Evolutionary conservation across 2,113 vertebrate genomes (phyloP), one percentile per base, ranked within the genome.

Genomic region (Scortum barcoo): DNA sequence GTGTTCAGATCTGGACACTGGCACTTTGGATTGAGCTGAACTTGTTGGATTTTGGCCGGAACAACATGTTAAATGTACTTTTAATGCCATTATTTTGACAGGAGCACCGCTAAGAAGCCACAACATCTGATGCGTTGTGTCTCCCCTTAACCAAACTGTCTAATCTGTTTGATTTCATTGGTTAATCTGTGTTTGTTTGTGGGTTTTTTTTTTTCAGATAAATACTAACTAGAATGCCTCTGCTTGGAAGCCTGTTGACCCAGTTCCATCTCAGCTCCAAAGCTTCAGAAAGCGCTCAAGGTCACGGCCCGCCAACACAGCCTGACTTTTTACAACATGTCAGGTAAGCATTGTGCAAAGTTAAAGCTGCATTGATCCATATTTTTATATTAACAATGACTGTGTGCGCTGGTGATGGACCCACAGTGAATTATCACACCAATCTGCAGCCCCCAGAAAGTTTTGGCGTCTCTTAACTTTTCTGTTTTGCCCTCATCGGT

Each of bases 261-360:
- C 88, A 81, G 76, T 90, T 94, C 46, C 88, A 90, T 36, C 62
- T 85, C 50, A 60, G 72, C 83, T 78, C 86, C 56, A 86, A 73
- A 84, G 40, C 60, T 8, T 24, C 87, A 78, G 88, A 89, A 69
- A 84, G 38, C 53, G 28, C 67, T 51, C 51, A 17, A 65, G 63
- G 78, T 54, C 76, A 76, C 28, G 88, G n/a, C 40, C 22, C 57
- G 13, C 78, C 74, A 50, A 78, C 87, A 26, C 87, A 89, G 11
- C 68, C 93, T 36, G 93, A 93, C 5, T 91, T 95, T 62, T 12
- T 93, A 30, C 84, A 92, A 2, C 84, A 78, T 17, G 78, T 92
- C 57, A 86, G 84, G 95, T 95, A 62, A 60, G 87, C 42, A 16
- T n/a, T 54, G 3, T 12, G 50, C 13, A 5, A 53, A 63, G 20